A percentile compares a stretch with the other conserved stretches of the same genome.
phyloP scores from a whole-genome alignment of 2,113 vertebrate genomes.

The Eonycteris spelaea region DNA sequence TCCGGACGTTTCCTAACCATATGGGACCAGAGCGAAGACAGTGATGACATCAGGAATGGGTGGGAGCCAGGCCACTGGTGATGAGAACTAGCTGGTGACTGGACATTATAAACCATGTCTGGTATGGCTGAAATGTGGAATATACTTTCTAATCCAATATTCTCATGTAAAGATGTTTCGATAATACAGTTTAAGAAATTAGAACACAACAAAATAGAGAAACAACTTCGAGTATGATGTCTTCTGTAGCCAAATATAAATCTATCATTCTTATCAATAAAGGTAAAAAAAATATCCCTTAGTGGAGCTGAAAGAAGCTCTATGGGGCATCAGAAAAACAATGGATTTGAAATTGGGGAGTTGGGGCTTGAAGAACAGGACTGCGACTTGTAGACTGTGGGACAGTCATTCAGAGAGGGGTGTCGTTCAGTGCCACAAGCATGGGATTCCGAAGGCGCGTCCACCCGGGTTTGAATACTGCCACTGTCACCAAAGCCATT shows the following conservation, averaged over 20 bases:
- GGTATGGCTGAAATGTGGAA: background rate
- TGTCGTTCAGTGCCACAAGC: fast-evolving
- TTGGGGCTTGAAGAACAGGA: too few species aligned
- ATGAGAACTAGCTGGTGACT: background rate
- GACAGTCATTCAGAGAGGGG: background rate
- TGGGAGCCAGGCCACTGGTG: background rate
- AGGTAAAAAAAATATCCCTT: background rate
- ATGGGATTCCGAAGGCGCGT: background rate
- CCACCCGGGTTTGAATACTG: background rate
- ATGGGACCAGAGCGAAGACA: background rate
- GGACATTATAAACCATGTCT: background rate
- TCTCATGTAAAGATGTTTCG: background rate
- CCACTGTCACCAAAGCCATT: background rate
- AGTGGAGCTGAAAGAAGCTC: background rate
- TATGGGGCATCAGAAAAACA: background rate
- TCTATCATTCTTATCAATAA: background rate
- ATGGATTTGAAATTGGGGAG: background rate
- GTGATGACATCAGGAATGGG: background rate
- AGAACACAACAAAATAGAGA: background rate
- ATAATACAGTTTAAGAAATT: background rate
- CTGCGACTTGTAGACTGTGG: background rate
- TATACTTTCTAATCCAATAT: background rate
- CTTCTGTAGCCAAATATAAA: background rate
- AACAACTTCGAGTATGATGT: background rate
- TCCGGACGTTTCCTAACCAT: background rate